Base-by-base conservation (phyloP, 2,888 invertebrate genomes). In the Shargacucullia verbasci region DNA sequence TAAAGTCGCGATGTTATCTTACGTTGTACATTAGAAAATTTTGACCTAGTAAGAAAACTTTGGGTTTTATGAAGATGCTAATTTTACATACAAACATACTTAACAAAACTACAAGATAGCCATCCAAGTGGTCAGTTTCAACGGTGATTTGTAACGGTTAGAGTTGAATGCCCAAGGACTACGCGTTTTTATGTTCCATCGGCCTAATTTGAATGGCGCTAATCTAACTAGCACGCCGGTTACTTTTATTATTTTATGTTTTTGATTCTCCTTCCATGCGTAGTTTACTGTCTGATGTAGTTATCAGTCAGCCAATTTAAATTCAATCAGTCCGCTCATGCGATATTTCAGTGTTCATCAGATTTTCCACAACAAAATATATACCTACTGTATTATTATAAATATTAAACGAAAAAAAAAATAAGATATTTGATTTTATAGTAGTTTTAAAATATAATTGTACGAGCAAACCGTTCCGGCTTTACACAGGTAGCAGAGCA, bases 131-230 rank as follows among this genome's bases (percentile, higher is more conserved):
- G 33, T 34, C 31, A 27, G 39, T 29, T 7, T 49, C 46, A 59
- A 75, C 65, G 58, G 69, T 70, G 59, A 77, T 77, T 76, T 57
- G 68, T 76, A 79, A 80, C 78, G 70, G 78, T 70, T 60, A 67
- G 68, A 78, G 76, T 80, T 77, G 75, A 82, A 79, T 71, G 75
- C 70, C 70, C 80, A 80, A 80, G 79, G 78, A 78, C 70, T 70
- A 70, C 44, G 59, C 56, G 63, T 73, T 73, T 75, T 73, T 70
- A 68, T 55, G 50, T 63, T 68, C 58, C 58, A 73, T 70, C 63
- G 65, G 31, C 59, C 66, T 73, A 62, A 72, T 59, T 65, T 68
- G 53, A 73, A 72, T 74, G 54, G 55, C 57, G 48, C 54, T 70
- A 59, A 69, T 68, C 56, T 68, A 70, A 63, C 61, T 61, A 70